phyloP scores from a whole-genome alignment of 2,888 invertebrate genomes.

The Temnothorax unifasciatus region DNA sequence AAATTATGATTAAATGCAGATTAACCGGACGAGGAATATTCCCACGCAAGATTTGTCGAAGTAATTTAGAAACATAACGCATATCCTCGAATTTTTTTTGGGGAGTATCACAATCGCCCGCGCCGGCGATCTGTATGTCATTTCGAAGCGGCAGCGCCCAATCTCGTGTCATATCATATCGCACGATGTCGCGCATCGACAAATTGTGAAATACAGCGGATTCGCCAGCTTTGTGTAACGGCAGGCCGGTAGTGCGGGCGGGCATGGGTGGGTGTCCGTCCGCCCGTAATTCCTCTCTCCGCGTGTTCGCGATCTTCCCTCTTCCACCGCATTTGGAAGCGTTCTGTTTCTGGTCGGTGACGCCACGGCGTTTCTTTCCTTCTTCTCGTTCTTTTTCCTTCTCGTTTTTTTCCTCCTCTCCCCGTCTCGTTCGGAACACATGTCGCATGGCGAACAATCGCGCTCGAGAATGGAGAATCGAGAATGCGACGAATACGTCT shows the following conservation, averaged over 20 bases:
- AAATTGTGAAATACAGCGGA: slow-evolving; percentile 66
- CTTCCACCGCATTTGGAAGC: slow-evolving; percentile 70
- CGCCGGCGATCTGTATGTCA: neutral
- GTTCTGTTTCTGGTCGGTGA: slow-evolving; percentile 70
- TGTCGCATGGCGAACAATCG: slow-evolving; percentile 43
- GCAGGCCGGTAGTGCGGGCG: slow-evolving; percentile 66
- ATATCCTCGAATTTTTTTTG: neutral
- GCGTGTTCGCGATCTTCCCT: slow-evolving; percentile 41
- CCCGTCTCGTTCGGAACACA: slow-evolving; percentile 10
- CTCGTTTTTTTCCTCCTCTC: neutral
- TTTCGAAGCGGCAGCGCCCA: neutral
- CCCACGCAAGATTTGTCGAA: neutral
- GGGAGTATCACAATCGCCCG: neutral
- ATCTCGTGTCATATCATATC: slow-evolving; percentile 25
- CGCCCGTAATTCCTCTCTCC: slow-evolving; percentile 64
- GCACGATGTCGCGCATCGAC: slow-evolving; percentile 31
- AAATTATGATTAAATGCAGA: slow-evolving; percentile 2
- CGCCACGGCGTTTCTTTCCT: slow-evolving; percentile 58
- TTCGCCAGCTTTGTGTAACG: slow-evolving; percentile 58
- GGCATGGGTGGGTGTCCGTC: slow-evolving; percentile 72
- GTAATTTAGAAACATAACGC: neutral
- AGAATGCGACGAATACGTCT: slow-evolving; percentile 26
- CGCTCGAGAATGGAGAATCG: slow-evolving; percentile 14
- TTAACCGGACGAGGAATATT: neutral
- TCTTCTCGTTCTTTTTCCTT: neutral